Conservation (phyloP, 2,888 invertebrate genomes). For the Prionchulus punctatus region DNA sequence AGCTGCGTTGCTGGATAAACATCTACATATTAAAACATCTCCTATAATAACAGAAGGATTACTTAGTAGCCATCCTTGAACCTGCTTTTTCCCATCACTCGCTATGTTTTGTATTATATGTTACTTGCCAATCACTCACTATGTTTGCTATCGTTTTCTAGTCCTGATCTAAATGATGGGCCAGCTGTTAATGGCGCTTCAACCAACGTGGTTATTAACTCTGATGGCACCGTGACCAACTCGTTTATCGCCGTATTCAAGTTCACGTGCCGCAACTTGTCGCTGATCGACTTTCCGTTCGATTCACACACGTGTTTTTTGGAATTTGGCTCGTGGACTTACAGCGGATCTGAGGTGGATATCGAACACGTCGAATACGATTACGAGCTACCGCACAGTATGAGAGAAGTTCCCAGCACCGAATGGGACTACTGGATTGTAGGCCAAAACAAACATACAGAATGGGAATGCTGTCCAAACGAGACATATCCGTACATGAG, state of each 20-base stretch:
- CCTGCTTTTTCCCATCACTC: too few species aligned
- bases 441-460: background rate
- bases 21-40: too few species aligned
- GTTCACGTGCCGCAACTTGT: conserved; percentile 47
- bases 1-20: too few species aligned
- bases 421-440: background rate
- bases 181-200: background rate
- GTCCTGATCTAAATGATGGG: too few species aligned
- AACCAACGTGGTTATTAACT: background rate
- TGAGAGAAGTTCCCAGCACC: background rate
- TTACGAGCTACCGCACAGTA: background rate
- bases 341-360: conserved; percentile 51
- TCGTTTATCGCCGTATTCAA: background rate
- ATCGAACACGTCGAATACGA: background rate
- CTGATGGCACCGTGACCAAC: background rate
- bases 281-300: conserved; percentile 63
- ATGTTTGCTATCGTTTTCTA: too few species aligned
- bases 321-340: conserved; percentile 70
- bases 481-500: background rate
- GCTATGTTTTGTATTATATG: too few species aligned
- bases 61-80: too few species aligned
- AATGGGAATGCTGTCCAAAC: background rate
- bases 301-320: conserved; percentile 59
- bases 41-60: too few species aligned
- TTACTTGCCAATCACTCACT: too few species aligned